Evolutionary conservation across 2,888 invertebrate genomes (phyloP), one percentile per base, ranked within the genome.

Genomic region (Tenthredo distinguenda): DNA sequence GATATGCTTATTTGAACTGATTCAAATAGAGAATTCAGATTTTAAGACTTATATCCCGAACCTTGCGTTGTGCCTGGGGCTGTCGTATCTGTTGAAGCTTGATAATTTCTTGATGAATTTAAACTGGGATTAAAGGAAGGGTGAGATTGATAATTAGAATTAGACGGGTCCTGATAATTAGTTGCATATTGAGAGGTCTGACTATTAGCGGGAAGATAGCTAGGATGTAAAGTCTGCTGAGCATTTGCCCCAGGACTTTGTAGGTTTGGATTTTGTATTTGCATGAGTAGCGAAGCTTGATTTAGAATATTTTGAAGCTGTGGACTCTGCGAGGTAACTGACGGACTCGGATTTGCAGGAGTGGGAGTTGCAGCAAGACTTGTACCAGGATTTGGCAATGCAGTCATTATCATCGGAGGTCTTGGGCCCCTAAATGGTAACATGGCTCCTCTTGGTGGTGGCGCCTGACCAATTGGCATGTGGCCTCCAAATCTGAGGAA

Each of bases 291-390:
- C 10, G 83, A 83, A 31, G 83, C 83, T 71, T 83, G 83, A 68
- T 83, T 83, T 9, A 83, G 50, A 15, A 83, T 71, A 50, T 83
- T 83, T 31, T 83, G 83, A 34, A 83, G 21, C 18, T 83, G 83
- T 34, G 83, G 83, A 50, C 68, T 83, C 47, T 83, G 83, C 21
- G 58, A 5, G 21, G 40, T 10, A 62, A 7, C 40, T 37, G 62
- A 15, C 1, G 83, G 47, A 68, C n/a, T 83, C 12, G 31, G 7
- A 50, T 4, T 50, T 18, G 21, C 68, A 26, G 68, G 43, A 81
- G 15, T 83, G 18, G 68, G 18, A 62, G 18, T 81, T 21, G 62
- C 12, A 37, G 81, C 10, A 62, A 58, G 9, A 81, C 26, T 81
- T 15, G 65, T 43, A 40, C 62, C 37, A 26, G 83, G 7, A 68